Conservation (phyloP, 2,888 invertebrate species). For the Drosophila anomalata region DNA sequence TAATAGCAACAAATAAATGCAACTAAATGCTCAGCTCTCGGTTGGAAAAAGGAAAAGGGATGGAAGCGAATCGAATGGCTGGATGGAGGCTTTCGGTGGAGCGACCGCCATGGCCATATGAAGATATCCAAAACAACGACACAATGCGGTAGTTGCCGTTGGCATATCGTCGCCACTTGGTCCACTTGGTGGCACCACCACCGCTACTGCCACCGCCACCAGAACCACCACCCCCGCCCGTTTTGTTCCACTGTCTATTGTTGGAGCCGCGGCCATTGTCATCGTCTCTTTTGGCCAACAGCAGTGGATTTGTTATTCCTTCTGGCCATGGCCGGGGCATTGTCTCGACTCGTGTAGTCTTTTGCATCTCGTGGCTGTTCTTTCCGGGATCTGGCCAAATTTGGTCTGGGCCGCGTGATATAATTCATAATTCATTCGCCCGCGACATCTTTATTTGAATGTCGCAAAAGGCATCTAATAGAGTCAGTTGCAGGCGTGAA, state of each 20-base stretch:
- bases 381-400: slow-evolving; percentile 65
- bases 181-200: slow-evolving; percentile 28
- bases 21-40: slow-evolving; percentile 80
- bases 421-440: slow-evolving; percentile 78
- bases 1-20: slow-evolving; percentile 84
- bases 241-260: slow-evolving; percentile 15
- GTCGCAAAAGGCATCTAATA: slow-evolving; percentile 44
- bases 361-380: slow-evolving; percentile 36
- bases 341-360: slow-evolving; percentile 44
- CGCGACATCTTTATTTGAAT: slow-evolving; percentile 76
- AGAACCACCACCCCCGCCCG: slow-evolving; percentile 16
- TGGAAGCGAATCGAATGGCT: slow-evolving; percentile 17
- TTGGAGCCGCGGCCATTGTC: slow-evolving; percentile 58
- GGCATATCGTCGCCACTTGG: slow-evolving; percentile 80
- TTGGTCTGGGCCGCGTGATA: slow-evolving; percentile 72
- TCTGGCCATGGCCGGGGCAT: slow-evolving; percentile 28
- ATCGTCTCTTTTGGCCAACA: slow-evolving; percentile 55
- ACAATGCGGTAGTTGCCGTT: slow-evolving; percentile 82
- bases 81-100: slow-evolving; percentile 14
- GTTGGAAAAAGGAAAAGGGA: slow-evolving; percentile 37
- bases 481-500: slow-evolving; percentile 42
- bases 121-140: slow-evolving; percentile 84
- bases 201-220: slow-evolving; percentile 23
- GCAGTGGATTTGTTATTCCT: slow-evolving; percentile 43
- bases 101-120: slow-evolving; percentile 66